Percentiles rank a stretch among this genome's conserved stretches.
Conservation (phyloP, 2,113 vertebrate genomes). For the Monarcha castaneiventris region DNA sequence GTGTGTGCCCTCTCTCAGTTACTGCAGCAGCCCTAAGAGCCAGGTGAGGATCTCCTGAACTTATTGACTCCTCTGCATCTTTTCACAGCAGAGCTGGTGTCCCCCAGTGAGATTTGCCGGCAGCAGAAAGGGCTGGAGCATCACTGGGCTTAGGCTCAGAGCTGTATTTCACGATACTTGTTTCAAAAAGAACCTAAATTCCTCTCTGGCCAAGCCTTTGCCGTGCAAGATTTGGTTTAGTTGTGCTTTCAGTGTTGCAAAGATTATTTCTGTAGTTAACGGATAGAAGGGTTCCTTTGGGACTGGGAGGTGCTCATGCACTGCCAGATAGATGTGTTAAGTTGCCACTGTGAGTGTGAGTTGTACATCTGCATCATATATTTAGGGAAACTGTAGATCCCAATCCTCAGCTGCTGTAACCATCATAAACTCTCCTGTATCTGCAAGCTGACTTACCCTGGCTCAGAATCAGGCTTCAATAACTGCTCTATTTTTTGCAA, state of each 20-base stretch:
- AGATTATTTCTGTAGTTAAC: not conserved
- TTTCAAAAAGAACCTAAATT: not conserved
- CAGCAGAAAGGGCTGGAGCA: not conserved
- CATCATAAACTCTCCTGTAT: not conserved
- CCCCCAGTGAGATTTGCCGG: not conserved
- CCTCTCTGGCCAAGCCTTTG: accelerated
- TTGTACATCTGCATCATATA: not conserved
- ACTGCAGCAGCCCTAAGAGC: not conserved
- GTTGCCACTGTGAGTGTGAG: not conserved
- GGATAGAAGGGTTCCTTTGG: not conserved
- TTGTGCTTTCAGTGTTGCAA: not conserved
- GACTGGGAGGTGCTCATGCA: not conserved
- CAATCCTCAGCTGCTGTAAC: not conserved
- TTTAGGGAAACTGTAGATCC: not conserved
- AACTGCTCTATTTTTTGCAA: not conserved
- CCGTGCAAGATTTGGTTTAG: not conserved
- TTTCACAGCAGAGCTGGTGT: not conserved
- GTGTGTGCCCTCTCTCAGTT: not conserved
- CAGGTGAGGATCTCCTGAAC: not conserved
- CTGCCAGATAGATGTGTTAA: not conserved
- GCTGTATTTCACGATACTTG: not conserved
- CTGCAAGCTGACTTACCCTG: not conserved
- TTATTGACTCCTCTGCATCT: not conserved
- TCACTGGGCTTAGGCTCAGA: not conserved
- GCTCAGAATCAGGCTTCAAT: not conserved